Evolutionary conservation across 2,113 vertebrate species (phyloP), one percentile per base, ranked within the genome.

Genomic region (Callithrix jacchus): DNA sequence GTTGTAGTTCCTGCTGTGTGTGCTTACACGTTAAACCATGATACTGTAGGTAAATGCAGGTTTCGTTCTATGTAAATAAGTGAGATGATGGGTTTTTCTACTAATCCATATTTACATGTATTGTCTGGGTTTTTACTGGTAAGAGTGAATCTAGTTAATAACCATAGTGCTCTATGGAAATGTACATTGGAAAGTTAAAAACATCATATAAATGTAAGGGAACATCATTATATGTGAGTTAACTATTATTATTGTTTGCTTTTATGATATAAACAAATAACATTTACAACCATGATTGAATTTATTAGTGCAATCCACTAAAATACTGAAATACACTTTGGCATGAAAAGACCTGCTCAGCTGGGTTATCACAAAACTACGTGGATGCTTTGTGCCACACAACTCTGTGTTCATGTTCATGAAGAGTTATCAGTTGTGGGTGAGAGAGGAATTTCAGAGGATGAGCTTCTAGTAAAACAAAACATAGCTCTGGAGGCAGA

Each of bases 61-160:
- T 70, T 97, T 96, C 79, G 16, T 87, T 77, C 82, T 91, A 97
- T 97, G 97, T 95, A 97, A 97, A 97, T 97, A 91, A 88, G 73
- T 91, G 54, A 96, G 42, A 88, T 40, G 83, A 85, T 58, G 27
- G 13, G 17, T 91, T 83, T 96, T 96, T 94, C 91, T 68, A 87
- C 94, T 95, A 97, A 97, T 94, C 95, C 91, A 49, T 49, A 97
- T 96, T 97, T 96, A 84, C 91, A 95, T 96, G 42, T 23, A 71
- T 87, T 92, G 91, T 77, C 47, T 90, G 54, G 18, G 92, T 81
- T 92, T 97, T 96, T 90, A 77, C 76, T 94, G 17, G 11, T 92
- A 27, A 88, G 18, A 93, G 71, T 52, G 68, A 96, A 81, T 84
- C 73, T 83, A 95, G 92, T 73, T 96, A 97, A 89, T 94, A 70